phyloP scores from a whole-genome alignment of 2,113 vertebrate species.

The Buteo buteo region DNA sequence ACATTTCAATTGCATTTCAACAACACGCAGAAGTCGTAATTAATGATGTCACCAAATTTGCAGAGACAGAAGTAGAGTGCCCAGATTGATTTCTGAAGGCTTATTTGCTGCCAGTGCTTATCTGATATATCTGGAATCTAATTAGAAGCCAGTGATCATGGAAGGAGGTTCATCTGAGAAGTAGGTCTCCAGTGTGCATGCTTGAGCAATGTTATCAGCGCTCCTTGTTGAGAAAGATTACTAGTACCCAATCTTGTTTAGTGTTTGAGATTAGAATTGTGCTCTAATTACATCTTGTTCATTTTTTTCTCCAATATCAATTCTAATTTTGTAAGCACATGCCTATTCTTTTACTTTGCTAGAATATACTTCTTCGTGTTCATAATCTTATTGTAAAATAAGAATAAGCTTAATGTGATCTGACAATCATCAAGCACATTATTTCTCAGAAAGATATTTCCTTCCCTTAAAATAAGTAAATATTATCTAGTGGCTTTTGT shows the following conservation, averaged over 20 bases:
- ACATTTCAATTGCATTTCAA: background rate
- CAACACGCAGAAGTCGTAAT: background rate
- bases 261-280: background rate
- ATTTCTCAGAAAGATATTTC: background rate
- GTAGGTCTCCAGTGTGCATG: fast-evolving
- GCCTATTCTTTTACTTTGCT: background rate
- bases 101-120: background rate
- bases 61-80: background rate
- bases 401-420: fast-evolving
- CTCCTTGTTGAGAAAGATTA: background rate
- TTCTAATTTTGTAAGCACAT: background rate
- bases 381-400: background rate
- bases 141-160: background rate
- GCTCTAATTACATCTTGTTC: background rate
- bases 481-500: background rate
- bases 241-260: background rate
- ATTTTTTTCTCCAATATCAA: background rate
- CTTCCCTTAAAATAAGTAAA: fast-evolving
- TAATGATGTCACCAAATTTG: background rate
- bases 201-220: background rate
- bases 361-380: background rate
- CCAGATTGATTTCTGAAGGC: background rate
- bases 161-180: background rate
- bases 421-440: background rate
- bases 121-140: background rate